Percentiles rank a stretch among this genome's conserved stretches.
Evolutionary conservation across 2,113 vertebrate species (phyloP).

Genomic region (Calyptomena viridis): DNA sequence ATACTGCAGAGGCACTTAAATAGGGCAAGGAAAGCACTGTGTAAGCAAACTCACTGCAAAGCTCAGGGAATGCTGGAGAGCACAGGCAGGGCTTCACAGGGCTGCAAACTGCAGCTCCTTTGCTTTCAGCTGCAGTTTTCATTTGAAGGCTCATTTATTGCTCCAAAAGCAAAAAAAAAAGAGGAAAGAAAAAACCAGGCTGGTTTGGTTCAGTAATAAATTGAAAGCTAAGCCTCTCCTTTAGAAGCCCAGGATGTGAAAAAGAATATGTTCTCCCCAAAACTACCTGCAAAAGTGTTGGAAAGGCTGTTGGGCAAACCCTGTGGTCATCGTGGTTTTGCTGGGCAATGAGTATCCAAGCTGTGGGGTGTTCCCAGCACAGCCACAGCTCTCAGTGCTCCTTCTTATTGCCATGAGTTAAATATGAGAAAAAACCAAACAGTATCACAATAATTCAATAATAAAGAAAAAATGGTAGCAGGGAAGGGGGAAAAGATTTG

Average conservation of each 20-base stretch:
- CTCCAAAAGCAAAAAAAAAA: background rate
- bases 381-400: background rate
- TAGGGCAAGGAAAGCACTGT: constrained; percentile 33
- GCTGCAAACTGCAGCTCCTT: background rate
- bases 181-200: background rate
- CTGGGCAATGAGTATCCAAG: background rate
- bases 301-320: background rate
- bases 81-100: background rate
- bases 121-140: background rate
- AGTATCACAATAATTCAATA: background rate
- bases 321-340: background rate
- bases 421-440: background rate
- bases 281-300: background rate
- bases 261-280: background rate
- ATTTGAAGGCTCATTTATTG: background rate
- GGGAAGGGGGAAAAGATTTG: background rate
- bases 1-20: constrained; percentile 31
- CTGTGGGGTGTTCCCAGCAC: background rate
- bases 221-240: background rate
- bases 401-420: background rate
- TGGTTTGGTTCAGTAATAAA: background rate
- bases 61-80: background rate
- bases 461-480: background rate
- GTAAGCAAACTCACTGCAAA: constrained; percentile 32
- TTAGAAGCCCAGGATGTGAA: background rate